Evolutionary conservation across 2,888 invertebrate genomes (phyloP), one percentile per base, ranked within the genome.

Genomic region (Temnothorax rugatulus): DNA sequence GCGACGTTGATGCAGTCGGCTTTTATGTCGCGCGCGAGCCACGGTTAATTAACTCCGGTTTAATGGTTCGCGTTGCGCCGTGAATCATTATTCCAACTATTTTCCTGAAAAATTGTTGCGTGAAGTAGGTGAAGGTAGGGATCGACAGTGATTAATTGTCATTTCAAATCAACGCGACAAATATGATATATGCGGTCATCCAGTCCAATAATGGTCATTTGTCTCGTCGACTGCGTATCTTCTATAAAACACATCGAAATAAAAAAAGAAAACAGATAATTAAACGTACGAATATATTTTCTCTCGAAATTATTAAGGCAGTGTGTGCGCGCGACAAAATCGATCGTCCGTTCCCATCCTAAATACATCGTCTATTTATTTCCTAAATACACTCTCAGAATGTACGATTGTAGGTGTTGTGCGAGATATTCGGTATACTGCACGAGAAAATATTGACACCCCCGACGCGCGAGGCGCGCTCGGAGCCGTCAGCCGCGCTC

Each of bases 31-130:
- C 54, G 34, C 79, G 69, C 54, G 34, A 38, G 73, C 59, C 59
- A 81, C n/a, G 73, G 73, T 73, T 81, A 73, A 81, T 79, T 79
- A 79, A 79, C 47, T 73, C 47, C 38, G 59, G 69, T 81, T 77
- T 81, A 81, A 81, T 73, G 79, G 79, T 73, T 34, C 79, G 21
- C 68, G 68, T 54, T 54, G 54, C 57, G 21, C 47, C 25, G 47
- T 8, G 79, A 47, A 81, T 59, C 79, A 41, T 81, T 57, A 73
- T 73, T 81, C 38, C 52, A 47, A 21, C 21, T 44, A 47, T 73
- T 81, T 81, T 81, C 18, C 25, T 47, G 44, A 59, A 59, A 59
- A 79, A 73, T 25, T 73, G 47, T 47, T 41, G 59, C 41, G 15
- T 4, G 54, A 9, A n/a, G 25, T 13, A 38, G 50, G 18, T 15